Conservation (phyloP, 2,113 vertebrate species). For the Chloropsis hardwickii region DNA sequence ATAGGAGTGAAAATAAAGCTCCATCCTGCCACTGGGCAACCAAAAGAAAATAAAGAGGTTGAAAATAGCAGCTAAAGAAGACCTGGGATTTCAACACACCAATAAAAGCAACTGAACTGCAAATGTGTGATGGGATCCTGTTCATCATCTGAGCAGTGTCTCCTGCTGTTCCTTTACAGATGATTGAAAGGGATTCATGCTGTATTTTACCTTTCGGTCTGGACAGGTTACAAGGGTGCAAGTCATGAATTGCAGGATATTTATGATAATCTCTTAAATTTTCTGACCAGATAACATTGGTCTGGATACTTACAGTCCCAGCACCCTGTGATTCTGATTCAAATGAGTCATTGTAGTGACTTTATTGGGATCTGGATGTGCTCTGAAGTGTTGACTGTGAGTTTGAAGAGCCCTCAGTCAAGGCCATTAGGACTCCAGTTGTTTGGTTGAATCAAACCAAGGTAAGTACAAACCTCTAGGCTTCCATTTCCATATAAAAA, state of each 20-base stretch:
- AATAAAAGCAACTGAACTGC: neutral
- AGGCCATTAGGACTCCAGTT: neutral
- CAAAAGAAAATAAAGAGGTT: neutral
- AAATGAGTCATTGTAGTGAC: neutral
- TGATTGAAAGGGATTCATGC: neutral
- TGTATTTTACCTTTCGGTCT: neutral
- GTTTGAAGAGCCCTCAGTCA: neutral
- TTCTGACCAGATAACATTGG: neutral
- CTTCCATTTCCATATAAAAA: neutral
- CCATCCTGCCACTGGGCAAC: neutral
- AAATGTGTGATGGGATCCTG: neutral
- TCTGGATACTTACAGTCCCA: neutral
- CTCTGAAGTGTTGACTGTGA: neutral
- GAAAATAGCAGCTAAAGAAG: neutral
- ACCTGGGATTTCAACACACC: neutral
- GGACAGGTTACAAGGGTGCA: neutral
- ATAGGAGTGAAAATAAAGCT: neutral
- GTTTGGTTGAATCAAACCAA: neutral
- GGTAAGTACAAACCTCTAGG: neutral
- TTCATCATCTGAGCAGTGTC: neutral
- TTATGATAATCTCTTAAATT: neutral
- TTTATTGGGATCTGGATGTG: neutral
- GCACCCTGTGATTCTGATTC: neutral
- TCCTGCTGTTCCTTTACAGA: neutral
- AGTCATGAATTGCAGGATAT: neutral